Base-by-base conservation (phyloP, 2,888 invertebrate genomes). In the Phengaris arion region DNA sequence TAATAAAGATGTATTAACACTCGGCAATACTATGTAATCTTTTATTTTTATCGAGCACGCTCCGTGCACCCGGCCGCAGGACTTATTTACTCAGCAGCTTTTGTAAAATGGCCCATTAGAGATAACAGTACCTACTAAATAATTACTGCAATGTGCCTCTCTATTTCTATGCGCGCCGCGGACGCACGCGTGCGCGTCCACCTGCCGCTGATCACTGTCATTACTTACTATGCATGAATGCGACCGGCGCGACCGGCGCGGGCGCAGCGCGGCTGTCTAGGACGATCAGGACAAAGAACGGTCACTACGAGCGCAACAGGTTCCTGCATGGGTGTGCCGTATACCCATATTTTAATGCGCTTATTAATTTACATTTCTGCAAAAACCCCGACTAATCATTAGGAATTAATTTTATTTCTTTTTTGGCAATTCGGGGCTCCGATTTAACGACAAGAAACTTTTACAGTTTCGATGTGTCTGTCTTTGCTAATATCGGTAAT, bases 191-290 rank as follows among this genome's bases (percentile, higher is more conserved):
- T 89, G 91, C 90, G 87, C 82, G 80, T 87, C 86, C 93, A 93
- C 93, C 93, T 93, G 93, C 92, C 90, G 84, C 83, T 89, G 93
- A 91, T 92, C 92, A 90, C 89, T 87, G 90, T 91, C 91, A 93
- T 93, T 93, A 93, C 92, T 93, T 93, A 92, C 92, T 92, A 93
- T 92, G 92, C 93, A 92, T 91, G 93, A 91, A 92, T 92, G 93
- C 88, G 83, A 35, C 64, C 64, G 35, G 64, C 64, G 64, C 35
- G 64, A 35, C 64, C 64, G 35, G 35, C 64, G 64, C 64, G 12
- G 10, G 13, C 45, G 64, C 64, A 45, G 35, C 55, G n/a, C 35
- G 91, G 89, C 91, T 91, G 91, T 89, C 91, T 91, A 90, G 89
- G 91, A 89, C 90, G 89, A 87, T 85, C 83, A 85, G 91, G 92